phyloP scores from a whole-genome alignment of 2,113 vertebrate species.

The Proterorhinus semilunaris region DNA sequence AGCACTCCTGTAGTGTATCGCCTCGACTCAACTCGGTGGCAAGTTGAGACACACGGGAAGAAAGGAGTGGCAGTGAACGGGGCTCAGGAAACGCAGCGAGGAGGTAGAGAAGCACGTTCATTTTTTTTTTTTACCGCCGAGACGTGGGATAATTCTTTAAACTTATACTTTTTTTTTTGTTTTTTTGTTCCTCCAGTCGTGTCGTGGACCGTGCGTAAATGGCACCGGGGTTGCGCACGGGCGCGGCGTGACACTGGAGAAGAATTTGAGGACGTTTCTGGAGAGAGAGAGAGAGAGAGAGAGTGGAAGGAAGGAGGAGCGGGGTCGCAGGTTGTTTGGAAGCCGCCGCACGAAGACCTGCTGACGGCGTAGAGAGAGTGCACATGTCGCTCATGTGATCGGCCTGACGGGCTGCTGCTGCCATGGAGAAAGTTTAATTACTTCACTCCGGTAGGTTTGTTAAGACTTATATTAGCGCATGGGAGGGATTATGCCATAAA shows the following conservation, averaged over 20 bases:
- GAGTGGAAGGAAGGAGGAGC: not conserved
- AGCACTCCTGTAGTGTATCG: not conserved
- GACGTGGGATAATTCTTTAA: slow-evolving; percentile 10
- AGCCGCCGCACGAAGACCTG: not conserved
- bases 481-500: not conserved
- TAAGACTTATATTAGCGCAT: not conserved
- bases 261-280: not conserved
- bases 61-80: slow-evolving; percentile 56
- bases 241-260: not conserved
- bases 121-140: not conserved
- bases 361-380: not conserved
- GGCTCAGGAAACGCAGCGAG: not conserved
- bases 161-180: not conserved
- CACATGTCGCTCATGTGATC: slow-evolving; percentile 4
- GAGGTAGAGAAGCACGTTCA: slow-evolving; percentile 12
- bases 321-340: not conserved
- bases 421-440: slow-evolving; percentile 15
- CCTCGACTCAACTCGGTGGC: slow-evolving; percentile 1
- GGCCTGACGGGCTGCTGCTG: not conserved
- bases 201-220: not conserved
- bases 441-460: slow-evolving; percentile 9
- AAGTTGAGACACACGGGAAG: slow-evolving; percentile 50
- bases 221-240: not conserved
- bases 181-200: not conserved
- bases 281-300: not conserved